These are phyloP conservation scores for Holocentrus rufus DNA, from an alignment of 2,797 vertebrate genomes.

Conservation along the genomic window DNA sequence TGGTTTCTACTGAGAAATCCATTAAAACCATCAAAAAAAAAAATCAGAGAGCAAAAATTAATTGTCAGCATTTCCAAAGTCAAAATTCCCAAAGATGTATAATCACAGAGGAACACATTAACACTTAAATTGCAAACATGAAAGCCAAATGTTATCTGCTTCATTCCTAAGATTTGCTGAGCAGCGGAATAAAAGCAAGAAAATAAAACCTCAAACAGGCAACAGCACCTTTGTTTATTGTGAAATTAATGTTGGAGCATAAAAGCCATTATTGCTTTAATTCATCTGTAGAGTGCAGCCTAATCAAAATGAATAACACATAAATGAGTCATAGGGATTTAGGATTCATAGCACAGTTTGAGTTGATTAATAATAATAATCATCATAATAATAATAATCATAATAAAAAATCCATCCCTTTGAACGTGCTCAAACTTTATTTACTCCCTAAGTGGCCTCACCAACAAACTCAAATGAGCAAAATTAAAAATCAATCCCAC, in stretches of 20 bases:
- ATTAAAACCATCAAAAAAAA: slow-evolving; percentile 36
- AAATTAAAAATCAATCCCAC: slow-evolving; percentile 49
- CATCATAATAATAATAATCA: too few species aligned
- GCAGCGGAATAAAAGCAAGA: too few species aligned
- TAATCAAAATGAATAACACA: slow-evolving; percentile 40
- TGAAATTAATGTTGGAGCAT: slow-evolving; percentile 14
- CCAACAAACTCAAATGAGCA: not conserved
- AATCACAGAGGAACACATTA: slow-evolving; percentile 49
- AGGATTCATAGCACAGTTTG: slow-evolving; percentile 50
- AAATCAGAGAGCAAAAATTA: slow-evolving; percentile 33
- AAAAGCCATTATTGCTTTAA: slow-evolving; percentile 39
- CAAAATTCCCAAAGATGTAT: slow-evolving; percentile 32
- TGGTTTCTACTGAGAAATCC: slow-evolving; percentile 40
- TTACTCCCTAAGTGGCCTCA: slow-evolving; percentile 11
- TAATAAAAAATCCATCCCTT: slow-evolving; percentile 40
- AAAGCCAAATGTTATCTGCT: slow-evolving; percentile 29
- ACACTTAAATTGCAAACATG: slow-evolving; percentile 18
- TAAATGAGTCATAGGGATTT: slow-evolving; percentile 24
- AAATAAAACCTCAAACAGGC: slow-evolving; percentile 2
- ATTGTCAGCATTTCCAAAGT: slow-evolving; percentile 35
- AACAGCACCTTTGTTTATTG: slow-evolving; percentile 6
- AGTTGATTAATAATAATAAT: slow-evolving; percentile 48
- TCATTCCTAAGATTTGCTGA: not conserved
- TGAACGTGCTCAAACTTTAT: slow-evolving; percentile 24
- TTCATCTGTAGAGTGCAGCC: slow-evolving; percentile 28